These are phyloP conservation scores for Anodontia alba DNA, from an alignment of 2,888 invertebrate species.

Conservation along the genomic window DNA sequence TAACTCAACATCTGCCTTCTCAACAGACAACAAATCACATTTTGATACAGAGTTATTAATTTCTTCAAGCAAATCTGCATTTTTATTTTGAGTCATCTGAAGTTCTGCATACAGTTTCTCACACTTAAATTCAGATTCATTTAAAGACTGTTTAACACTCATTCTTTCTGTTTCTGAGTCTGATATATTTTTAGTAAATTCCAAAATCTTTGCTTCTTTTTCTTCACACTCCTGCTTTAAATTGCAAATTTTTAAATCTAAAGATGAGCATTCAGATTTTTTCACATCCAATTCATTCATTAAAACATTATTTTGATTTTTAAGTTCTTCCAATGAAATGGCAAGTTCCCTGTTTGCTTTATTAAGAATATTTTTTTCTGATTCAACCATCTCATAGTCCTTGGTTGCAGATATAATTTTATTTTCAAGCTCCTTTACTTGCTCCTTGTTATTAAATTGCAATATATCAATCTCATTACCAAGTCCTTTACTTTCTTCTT, in stretches of 20 bases:
- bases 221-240: neutral
- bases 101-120: conserved; percentile 20
- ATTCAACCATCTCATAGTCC: neutral
- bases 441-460: neutral
- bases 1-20: conserved; percentile 11
- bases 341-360: neutral
- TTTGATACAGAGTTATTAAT: neutral
- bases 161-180: conserved; percentile 16
- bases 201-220: conserved; percentile 18
- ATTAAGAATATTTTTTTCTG: neutral
- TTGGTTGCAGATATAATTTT: neutral
- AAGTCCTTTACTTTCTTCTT: neutral
- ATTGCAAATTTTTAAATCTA: neutral
- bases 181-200: neutral
- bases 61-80: conserved; percentile 3
- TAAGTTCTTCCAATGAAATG: neutral
- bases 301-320: neutral
- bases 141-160: conserved; percentile 8
- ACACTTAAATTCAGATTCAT: conserved; percentile 23
- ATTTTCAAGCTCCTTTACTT: neutral
- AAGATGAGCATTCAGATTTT: neutral
- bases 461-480: neutral
- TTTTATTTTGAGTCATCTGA: conserved; percentile 18
- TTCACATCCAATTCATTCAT: neutral
- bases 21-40: conserved; percentile 11